Evolutionary conservation across 1,140 invertebrate species (phyloP), one percentile per base, ranked within the genome.

Genomic region (Amyelois transitella): DNA sequence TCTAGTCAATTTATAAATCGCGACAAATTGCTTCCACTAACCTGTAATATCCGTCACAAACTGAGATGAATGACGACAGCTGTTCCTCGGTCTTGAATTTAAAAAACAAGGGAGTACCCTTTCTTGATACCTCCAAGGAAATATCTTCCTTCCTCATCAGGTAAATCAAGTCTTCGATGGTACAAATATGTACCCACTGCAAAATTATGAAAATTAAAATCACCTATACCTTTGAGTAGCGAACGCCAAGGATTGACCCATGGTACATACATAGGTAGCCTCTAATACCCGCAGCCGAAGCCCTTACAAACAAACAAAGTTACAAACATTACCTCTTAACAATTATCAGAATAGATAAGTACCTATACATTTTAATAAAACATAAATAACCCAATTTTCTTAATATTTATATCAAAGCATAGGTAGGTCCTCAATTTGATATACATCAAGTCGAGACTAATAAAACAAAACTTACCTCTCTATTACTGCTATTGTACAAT

Each of bases 11-110:
- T 4, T 6, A 6, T 32, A 32, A 32, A 2, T 32, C 2, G 7
- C 2, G 4, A 4, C 10, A 6, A 32, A 32, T 6, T 18, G 20
- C 17, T 38, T 18, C 7, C 18, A 54, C 52, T 25, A 66, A 91
- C 90, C 90, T 89, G 76, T 97, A 97, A 82, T 98, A 98, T 50
- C 96, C 96, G 88, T 96, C 94, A 51, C 97, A 81, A 14, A 93
- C 88, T 48, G 94, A 95, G 48, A 97, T 93, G 86, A 97, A 97
- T 0, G 96, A 96, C 44, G 91, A 90, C 61, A 95, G 88, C 21
- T 91, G 74, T 47, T 85, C 70, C 45, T 90, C 81, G 10, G 89
- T 88, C 53, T 85, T 84, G 75, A 96, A 95, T 70, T 92, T 92
- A 12, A 96, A 86, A 78, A 94, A 94, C 18, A 93, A 89, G 22